Evolutionary conservation across 1,140 invertebrate genomes (phyloP), one percentile per base, ranked within the genome.

Genomic region (Papilio glaucus): DNA sequence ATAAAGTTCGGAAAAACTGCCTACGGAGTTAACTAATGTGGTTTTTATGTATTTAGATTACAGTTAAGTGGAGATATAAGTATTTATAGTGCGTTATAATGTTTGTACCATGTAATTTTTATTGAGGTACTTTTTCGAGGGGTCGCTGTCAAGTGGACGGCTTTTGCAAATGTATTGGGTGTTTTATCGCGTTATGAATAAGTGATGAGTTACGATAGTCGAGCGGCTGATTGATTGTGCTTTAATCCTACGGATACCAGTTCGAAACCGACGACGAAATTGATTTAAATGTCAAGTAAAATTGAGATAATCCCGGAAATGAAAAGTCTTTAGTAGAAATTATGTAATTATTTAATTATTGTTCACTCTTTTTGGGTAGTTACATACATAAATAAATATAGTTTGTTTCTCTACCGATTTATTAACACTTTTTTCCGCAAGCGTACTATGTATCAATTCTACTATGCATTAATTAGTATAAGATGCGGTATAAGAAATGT

Each of bases 1-100:
- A 13, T 41, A 4, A 12, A 41, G 1, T 41, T n/a, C n/a, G n/a
- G n/a, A 41, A 13, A 41, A 41, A 2, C 45, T 18, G n/a, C n/a
- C 7, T 53, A 24, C 6, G n/a, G n/a, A n/a, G n/a, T 21, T 15
- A 21, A 15, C 15, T 53, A 60, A 60, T 60, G 57, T 60, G 12
- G 5, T 60, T 60, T 12, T 29, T 60, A 60, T 60, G 57, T 60
- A 12, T 60, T 29, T 29, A 29, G 57, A 60, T 60, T 60, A 60
- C 9, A 29, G 24, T 60, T 26, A 60, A 60, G 57, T 60, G 57
- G 21, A 21, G 13, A 24, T 3, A 5, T 60, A 29, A 60, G 12
- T 60, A 29, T 29, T 8, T 60, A n/a, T n/a, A n/a, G 57, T 60
- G 9, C 21, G 57, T 60, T 21, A 53, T 24, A 1, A 41, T 24